Percentiles rank a stretch among this genome's conserved stretches.
phyloP scores from a whole-genome alignment of 2,113 vertebrate genomes.

The Chaenocephalus aceratus region DNA sequence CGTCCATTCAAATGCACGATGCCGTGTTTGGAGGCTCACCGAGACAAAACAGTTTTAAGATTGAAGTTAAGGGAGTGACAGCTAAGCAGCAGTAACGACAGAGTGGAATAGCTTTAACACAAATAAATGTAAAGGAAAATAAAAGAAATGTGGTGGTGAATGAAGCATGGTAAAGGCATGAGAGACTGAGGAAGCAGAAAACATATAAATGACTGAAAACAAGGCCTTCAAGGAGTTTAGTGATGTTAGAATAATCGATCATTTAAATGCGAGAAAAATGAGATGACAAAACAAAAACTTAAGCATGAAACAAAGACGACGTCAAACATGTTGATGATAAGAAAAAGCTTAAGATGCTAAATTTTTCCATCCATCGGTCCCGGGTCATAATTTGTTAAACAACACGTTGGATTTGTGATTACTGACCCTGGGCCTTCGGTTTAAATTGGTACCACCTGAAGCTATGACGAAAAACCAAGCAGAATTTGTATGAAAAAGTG shows the following conservation, averaged over 20 bases:
- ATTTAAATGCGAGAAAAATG: constrained; percentile 28
- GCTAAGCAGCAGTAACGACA: constrained; percentile 83
- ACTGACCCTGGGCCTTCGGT: constrained; percentile 47
- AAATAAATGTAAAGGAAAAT: constrained; percentile 58
- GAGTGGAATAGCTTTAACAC: constrained; percentile 86
- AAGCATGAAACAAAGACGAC: constrained; percentile 71
- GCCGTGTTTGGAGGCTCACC: constrained; percentile 67
- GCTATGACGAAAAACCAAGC: constrained; percentile 77
- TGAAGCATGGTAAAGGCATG: constrained; percentile 78
- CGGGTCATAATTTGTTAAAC: constrained; percentile 27
- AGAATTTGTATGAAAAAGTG: constrained; percentile 64
- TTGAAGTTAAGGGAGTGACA: constrained; percentile 67
- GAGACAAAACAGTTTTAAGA: constrained; percentile 61
- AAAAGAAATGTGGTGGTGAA: constrained; percentile 24
- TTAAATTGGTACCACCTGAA: constrained; percentile 32
- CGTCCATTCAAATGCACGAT: constrained; percentile 76
- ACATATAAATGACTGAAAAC: constrained; percentile 71
- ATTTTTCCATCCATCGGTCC: constrained; percentile 25
- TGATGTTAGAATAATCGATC: constrained; percentile 81
- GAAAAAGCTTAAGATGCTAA: constrained; percentile 39
- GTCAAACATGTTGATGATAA: constrained; percentile 35
- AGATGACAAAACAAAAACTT: constrained; percentile 12
- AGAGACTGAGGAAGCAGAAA: constrained; percentile 59
- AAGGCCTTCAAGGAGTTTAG: constrained; percentile 80
- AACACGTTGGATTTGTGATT: neutral